Conservation (phyloP, 1,140 invertebrate species). For the Rhyzopertha dominica region DNA sequence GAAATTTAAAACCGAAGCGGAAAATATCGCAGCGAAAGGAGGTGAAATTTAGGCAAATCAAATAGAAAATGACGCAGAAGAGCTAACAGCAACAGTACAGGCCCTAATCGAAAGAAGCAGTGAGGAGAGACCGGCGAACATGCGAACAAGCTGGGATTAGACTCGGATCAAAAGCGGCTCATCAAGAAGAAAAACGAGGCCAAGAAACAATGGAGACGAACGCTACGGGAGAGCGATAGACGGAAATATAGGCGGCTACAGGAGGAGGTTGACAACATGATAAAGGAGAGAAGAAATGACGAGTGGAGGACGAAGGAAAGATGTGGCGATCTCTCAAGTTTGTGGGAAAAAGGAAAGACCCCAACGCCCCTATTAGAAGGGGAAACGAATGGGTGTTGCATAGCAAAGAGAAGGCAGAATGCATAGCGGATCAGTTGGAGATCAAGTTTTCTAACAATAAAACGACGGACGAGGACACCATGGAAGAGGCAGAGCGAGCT, state of each 20-base stretch:
- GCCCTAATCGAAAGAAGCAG: too few species aligned
- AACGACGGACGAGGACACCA: too few species aligned
- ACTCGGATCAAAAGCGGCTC: not conserved
- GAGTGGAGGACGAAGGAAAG: not conserved
- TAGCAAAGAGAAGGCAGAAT: too few species aligned
- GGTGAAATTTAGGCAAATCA: not conserved
- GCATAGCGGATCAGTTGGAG: too few species aligned
- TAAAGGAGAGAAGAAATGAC: not conserved
- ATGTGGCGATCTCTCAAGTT: not conserved
- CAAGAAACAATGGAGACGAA: slow-evolving; percentile 1
- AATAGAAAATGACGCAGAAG: not conserved
- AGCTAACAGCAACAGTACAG: not conserved
- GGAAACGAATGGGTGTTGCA: not conserved
- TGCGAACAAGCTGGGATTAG: slow-evolving; percentile 1
- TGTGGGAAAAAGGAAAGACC: not conserved
- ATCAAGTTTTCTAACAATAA: too few species aligned
- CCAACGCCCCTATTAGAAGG: not conserved
- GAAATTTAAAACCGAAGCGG: too few species aligned
- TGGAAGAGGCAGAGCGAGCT: slow-evolving; percentile 2
- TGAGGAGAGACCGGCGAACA: not conserved
- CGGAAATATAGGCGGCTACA: not conserved
- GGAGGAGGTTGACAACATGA: not conserved
- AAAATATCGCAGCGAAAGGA: not conserved
- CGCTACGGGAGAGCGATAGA: not conserved
- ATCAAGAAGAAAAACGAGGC: slow-evolving; percentile 1